A percentile compares a stretch with the other conserved stretches of the same genome.
phyloP scores from a whole-genome alignment of 92 coral and sea anemone species.

The Phenganax subtilis region DNA sequence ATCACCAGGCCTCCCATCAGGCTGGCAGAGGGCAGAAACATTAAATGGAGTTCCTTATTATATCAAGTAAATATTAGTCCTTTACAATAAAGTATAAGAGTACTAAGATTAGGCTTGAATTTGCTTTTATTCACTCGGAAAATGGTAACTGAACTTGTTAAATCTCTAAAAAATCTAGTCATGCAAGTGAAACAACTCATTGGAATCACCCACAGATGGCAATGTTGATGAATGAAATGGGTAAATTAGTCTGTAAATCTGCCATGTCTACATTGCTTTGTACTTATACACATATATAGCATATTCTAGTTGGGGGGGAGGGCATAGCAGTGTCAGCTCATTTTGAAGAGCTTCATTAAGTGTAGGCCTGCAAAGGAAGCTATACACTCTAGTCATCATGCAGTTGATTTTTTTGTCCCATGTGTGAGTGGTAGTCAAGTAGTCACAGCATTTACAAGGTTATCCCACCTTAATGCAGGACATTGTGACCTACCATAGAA shows the following conservation, averaged over 20 bases:
- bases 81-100: neutral
- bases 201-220: conserved; percentile 99
- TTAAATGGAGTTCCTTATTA: conserved; percentile 90
- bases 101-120: neutral
- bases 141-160: too few species aligned
- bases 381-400: too few species aligned
- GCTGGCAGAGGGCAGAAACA: conserved; percentile 95
- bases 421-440: too few species aligned
- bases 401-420: too few species aligned
- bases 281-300: neutral
- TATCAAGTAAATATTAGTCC: conserved; percentile 65
- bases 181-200: conserved; percentile 85
- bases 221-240: conserved; percentile 65
- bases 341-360: too few species aligned
- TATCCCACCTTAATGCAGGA: too few species aligned
- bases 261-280: neutral
- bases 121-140: neutral
- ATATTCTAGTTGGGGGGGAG: too few species aligned
- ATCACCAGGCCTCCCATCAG: conserved; percentile 71
- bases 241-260: conserved; percentile 38
- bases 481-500: too few species aligned
- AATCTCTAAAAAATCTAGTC: conserved; percentile 45
- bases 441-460: too few species aligned
- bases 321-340: too few species aligned
- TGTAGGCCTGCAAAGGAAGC: too few species aligned